phyloP scores from a whole-genome alignment of 2,888 invertebrate species.

The Scaptomyza reducta region DNA sequence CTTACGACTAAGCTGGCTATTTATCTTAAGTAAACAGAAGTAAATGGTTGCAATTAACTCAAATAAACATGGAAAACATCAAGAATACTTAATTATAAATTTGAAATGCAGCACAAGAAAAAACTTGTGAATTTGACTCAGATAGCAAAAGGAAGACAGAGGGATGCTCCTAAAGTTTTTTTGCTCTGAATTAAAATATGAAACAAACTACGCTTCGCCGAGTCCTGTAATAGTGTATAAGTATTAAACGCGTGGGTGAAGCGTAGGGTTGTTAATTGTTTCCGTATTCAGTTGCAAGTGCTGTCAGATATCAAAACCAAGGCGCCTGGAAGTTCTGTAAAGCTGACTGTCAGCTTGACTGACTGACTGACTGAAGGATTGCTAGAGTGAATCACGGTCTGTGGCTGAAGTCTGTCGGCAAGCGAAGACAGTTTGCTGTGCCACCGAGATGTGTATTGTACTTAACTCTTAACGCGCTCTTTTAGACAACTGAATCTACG shows the following conservation, averaged over 20 bases:
- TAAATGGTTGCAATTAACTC: slow-evolving; percentile 33
- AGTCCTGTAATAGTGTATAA: not conserved
- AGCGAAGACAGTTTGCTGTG: slow-evolving; percentile 22
- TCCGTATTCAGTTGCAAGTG: slow-evolving; percentile 32
- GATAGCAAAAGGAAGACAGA: too few species aligned
- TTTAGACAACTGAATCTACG: slow-evolving; percentile 60
- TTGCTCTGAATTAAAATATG: too few species aligned
- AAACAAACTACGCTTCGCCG: not conserved
- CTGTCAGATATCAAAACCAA: slow-evolving; percentile 29
- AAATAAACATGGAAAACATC: slow-evolving; percentile 22
- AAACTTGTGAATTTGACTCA: not conserved
- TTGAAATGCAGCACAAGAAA: slow-evolving; percentile 3
- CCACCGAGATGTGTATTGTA: slow-evolving; percentile 46
- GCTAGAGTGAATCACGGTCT: slow-evolving; percentile 25
- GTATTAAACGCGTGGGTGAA: slow-evolving; percentile 13
- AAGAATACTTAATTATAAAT: slow-evolving; percentile 16
- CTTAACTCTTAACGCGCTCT: slow-evolving; percentile 50
- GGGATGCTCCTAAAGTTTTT: not conserved
- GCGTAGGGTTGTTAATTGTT: slow-evolving; percentile 36
- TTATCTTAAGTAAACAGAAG: slow-evolving; percentile 27
- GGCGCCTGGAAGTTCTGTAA: slow-evolving; percentile 18
- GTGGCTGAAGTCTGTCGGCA: slow-evolving; percentile 40
- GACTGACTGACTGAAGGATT: slow-evolving; percentile 27
- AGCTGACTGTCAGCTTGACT: slow-evolving; percentile 23
- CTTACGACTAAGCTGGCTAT: slow-evolving; percentile 5